Percentiles rank a stretch among this genome's conserved stretches.
Evolutionary conservation across 2,113 vertebrate genomes (phyloP).

Genomic region (Mungos mungo): DNA sequence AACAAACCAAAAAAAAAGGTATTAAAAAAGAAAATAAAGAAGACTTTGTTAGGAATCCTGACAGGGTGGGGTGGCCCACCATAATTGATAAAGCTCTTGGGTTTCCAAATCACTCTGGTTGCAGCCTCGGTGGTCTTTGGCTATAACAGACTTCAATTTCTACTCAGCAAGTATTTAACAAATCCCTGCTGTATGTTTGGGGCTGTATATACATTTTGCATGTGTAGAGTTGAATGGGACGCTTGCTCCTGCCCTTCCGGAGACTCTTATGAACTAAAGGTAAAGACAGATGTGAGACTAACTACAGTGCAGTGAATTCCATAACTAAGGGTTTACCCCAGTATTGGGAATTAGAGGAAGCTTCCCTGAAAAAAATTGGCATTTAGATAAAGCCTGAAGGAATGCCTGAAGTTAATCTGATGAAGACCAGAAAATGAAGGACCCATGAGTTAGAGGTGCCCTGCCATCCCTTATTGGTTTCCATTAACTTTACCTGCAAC

Average conservation of each 20-base stretch:
- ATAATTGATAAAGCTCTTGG: background rate
- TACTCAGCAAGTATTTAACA: background rate
- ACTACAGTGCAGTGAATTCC: background rate
- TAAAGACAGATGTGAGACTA: background rate
- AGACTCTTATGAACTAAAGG: background rate
- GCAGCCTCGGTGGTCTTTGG: background rate
- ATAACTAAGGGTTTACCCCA: background rate
- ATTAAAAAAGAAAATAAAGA: background rate
- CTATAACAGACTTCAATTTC: background rate
- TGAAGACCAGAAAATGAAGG: background rate
- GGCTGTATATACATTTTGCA: background rate
- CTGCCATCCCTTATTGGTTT: background rate
- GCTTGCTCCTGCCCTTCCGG: background rate
- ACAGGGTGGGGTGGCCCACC: background rate
- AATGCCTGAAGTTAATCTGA: background rate
- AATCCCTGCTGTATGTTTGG: background rate
- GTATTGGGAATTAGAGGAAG: background rate
- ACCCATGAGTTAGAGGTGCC: background rate
- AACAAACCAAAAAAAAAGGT: background rate
- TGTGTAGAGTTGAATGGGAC: background rate
- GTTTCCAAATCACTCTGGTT: conserved; percentile 21
- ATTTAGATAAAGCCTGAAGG: conserved; percentile 2
- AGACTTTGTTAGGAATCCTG: background rate
- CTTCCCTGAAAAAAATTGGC: background rate
- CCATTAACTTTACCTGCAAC: background rate